phyloP scores from a whole-genome alignment of 2,888 invertebrate genomes.

The Cetonia aurata region DNA sequence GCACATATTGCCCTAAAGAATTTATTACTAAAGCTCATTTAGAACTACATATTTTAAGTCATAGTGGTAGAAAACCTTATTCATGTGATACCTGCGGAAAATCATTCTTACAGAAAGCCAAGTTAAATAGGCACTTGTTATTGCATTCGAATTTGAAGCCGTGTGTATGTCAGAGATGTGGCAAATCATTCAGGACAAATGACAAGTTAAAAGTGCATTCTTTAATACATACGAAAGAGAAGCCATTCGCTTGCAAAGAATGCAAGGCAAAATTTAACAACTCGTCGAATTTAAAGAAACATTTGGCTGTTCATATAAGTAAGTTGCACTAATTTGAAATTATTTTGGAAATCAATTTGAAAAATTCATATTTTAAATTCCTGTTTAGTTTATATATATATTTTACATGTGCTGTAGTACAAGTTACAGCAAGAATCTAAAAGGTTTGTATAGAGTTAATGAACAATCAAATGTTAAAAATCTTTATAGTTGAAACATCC shows the following conservation, averaged over 20 bases:
- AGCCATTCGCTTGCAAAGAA: constrained; percentile 72
- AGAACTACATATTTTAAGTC: constrained; percentile 79
- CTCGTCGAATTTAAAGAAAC: constrained; percentile 78
- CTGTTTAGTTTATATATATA: too few relatives aligned
- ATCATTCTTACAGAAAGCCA: constrained; percentile 77
- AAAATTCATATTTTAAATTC: too few relatives aligned
- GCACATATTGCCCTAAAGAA: constrained; percentile 70
- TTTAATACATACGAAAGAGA: constrained; percentile 73
- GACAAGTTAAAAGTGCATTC: constrained; percentile 73
- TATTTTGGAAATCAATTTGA: too few relatives aligned
- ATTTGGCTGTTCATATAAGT: constrained; percentile 73
- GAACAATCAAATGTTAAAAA: too few relatives aligned
- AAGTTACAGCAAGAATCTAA: too few relatives aligned
- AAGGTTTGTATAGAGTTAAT: too few relatives aligned
- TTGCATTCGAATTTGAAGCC: constrained; percentile 71
- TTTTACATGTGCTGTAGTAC: too few relatives aligned
- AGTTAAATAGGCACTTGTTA: constrained; percentile 79
- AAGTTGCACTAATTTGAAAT: constrained; percentile 50
- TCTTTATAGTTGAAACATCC: too few relatives aligned
- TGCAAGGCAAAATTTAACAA: constrained; percentile 74
- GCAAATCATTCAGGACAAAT: constrained; percentile 72
- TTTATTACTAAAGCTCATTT: constrained; percentile 80
- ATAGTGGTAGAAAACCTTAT: constrained; percentile 73
- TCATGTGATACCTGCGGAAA: constrained; percentile 76
- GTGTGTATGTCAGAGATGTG: constrained; percentile 73